These are phyloP conservation scores for Uria lomvia DNA, from an alignment of 2,113 vertebrate genomes.

Conservation along the genomic window DNA sequence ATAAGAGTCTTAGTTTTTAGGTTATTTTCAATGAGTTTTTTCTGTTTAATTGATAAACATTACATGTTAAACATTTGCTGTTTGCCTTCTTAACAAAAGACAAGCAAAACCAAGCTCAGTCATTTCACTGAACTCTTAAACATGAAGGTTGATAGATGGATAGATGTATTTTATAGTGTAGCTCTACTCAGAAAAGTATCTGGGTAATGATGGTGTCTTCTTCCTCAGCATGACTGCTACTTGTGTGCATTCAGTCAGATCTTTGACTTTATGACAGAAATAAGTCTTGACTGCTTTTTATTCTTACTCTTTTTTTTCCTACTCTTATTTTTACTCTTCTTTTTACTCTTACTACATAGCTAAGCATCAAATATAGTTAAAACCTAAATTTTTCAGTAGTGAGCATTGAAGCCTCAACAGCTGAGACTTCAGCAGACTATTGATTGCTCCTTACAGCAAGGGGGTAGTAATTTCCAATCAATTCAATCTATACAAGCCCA, in stretches of 20 bases:
- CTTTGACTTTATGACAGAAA: conserved; percentile 15
- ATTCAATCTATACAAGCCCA: not conserved
- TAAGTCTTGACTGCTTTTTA: conserved; percentile 32
- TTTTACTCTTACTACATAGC: not conserved
- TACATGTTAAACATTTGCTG: not conserved
- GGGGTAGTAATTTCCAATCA: not conserved
- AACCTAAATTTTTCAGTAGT: conserved; percentile 5
- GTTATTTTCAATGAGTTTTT: not conserved
- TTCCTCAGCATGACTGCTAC: not conserved
- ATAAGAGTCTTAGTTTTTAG: not conserved
- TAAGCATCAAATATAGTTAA: not conserved
- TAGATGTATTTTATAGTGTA: not conserved
- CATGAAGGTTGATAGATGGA: not conserved
- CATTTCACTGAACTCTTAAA: not conserved
- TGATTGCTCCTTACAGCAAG: not conserved
- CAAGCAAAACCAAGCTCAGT: not conserved
- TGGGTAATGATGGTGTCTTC: not conserved
- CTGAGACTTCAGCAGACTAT: not conserved
- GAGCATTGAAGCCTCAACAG: not conserved
- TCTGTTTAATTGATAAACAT: not conserved
- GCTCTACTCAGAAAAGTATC: not conserved
- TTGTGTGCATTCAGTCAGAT: conserved; percentile 1
- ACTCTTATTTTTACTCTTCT: not conserved
- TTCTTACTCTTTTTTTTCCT: not conserved
- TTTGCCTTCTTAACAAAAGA: not conserved